Evolutionary conservation across 2,113 vertebrate genomes (phyloP), one percentile per base, ranked within the genome.

Genomic region (Tragelaphus buxtoni): DNA sequence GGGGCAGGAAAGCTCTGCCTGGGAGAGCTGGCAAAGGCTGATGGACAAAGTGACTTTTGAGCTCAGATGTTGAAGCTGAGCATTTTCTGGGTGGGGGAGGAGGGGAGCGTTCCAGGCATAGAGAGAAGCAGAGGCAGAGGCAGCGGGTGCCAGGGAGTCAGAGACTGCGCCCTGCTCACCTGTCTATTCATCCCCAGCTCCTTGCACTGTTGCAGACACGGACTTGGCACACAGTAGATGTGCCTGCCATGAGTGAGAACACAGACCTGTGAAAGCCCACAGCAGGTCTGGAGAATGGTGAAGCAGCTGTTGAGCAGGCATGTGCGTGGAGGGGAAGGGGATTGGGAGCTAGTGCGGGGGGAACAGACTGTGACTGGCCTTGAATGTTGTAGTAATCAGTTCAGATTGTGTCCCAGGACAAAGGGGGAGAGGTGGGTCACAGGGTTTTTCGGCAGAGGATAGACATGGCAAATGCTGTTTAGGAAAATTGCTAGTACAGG

Each of bases 61-160:
- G 84, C 39, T 85, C 35, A 42, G 55, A 91, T 20, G 7, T 61
- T 39, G 65, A 83, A 82, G 82, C 84, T 51, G 69, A 60, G 17
- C 14, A 9, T 83, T 45, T 91, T 81, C 45, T 91, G 82, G 82
- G 86, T 30, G 76, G 45, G 47, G 49, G 76, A 85, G 60, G 83
- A 87, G 22, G 45, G 61, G 30, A 69, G 42, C 9, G n/a, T 84
- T 81, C 65, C 81, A 92, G 95, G 53, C 87, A 80, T 0, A 28
- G n/a, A 91, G 22, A 47, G 74, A 87, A 39, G 49, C 26, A 17
- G 7, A 47, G 56, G 55, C 89, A 55, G 80, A 74, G 47, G n/a
- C 13, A 8, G 5, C 6, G 47, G 22, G 35, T 80, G 30, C 81
- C 88, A 56, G 88, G 69, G 85, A 69, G 80, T 11, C 18, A 72